Conservation (phyloP, 2,113 vertebrate genomes). For the Phalacrocorax carbo region DNA sequence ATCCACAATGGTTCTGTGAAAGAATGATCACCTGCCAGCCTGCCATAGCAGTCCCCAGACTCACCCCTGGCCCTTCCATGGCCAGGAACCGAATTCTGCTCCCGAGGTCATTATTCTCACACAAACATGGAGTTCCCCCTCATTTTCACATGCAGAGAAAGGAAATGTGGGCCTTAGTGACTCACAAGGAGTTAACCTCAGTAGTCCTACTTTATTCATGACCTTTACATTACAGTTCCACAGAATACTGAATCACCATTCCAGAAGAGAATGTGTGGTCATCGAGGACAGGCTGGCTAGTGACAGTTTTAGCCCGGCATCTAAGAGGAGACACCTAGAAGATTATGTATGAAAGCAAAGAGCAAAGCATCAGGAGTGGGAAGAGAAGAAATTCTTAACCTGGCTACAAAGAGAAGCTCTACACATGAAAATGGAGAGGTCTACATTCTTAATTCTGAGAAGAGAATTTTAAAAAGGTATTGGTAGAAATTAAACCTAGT, state of each 20-base stretch:
- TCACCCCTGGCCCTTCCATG: neutral
- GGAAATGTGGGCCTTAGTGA: neutral
- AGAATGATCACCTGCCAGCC: neutral
- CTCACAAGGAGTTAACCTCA: neutral
- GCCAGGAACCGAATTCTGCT: neutral
- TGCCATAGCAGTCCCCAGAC: accelerated
- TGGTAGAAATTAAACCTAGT: neutral
- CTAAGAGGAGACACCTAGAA: neutral
- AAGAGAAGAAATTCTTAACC: neutral
- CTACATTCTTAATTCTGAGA: neutral
- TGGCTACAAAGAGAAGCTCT: neutral
- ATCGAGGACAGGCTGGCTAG: neutral
- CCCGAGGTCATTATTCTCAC: neutral
- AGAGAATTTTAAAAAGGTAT: neutral
- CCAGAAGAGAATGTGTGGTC: neutral
- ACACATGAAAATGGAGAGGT: neutral
- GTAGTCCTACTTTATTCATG: neutral
- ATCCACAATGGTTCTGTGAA: neutral
- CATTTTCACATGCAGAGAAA: neutral
- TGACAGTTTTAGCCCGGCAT: neutral
- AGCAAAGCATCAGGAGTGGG: neutral
- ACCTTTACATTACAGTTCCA: neutral
- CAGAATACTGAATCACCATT: neutral
- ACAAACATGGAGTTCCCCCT: neutral
- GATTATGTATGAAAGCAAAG: neutral